Conservation (phyloP, 2,113 vertebrate species). For the Actenoides hombroni region DNA sequence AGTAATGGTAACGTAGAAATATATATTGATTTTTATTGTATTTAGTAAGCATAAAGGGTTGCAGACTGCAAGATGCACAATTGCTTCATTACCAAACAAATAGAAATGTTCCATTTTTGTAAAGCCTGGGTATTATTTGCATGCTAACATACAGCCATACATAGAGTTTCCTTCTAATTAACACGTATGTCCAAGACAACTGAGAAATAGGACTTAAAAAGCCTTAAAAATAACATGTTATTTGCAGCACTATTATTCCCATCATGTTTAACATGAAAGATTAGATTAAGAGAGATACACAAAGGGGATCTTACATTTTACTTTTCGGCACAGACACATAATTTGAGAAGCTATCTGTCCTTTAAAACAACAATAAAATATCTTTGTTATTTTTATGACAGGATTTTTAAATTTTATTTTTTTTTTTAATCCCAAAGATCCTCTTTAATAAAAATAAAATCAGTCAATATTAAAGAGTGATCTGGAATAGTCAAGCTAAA, state of each 20-base stretch:
- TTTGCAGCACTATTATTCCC: not conserved
- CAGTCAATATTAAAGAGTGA: not conserved
- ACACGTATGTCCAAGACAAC: rapidly evolving
- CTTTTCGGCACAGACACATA: not conserved
- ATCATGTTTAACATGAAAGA: not conserved
- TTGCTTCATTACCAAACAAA: not conserved
- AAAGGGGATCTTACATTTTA: not conserved
- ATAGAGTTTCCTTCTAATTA: not conserved
- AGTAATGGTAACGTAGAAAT: not conserved
- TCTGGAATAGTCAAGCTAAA: not conserved
- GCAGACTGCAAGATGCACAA: not conserved
- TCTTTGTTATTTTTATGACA: not conserved
- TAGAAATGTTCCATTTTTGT: not conserved
- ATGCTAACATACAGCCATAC: not conserved
- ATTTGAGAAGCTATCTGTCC: not conserved
- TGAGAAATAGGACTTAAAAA: not conserved
- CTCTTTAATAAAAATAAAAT: not conserved
- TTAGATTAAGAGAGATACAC: not conserved
- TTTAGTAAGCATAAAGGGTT: not conserved
- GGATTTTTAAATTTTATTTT: not conserved
- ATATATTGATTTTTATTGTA: not conserved
- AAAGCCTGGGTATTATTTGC: not conserved
- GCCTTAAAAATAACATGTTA: not conserved
- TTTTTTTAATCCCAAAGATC: not conserved
- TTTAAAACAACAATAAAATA: not conserved